Evolutionary conservation across 2,888 invertebrate genomes (phyloP), one percentile per base, ranked within the genome.

Genomic region (Athalia circularis): DNA sequence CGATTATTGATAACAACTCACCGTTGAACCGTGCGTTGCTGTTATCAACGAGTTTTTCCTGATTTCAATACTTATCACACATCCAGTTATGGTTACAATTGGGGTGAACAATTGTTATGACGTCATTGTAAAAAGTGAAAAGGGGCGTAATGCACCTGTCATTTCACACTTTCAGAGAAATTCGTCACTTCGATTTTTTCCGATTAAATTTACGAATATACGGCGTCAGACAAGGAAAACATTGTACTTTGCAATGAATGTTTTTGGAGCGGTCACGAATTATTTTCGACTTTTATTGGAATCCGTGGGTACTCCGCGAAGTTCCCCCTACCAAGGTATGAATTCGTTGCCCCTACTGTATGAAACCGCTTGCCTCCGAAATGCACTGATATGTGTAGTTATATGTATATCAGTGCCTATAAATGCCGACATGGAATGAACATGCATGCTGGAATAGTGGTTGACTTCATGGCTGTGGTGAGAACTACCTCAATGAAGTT

Each of bases 61-160:
- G 75, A 11, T 52, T 47, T 64, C 75, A 50, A 29, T 72, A 61
- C 5, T 59, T 64, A 43, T 75, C 75, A 75, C 75, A 43, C 50
- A 75, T 75, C 50, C 29, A 50, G 9, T 72, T 57, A 7, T 59
- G 72, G 72, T 72, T 72, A 72, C 45, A 72, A 59, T 72, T 72
- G 59, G 57, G 13, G 11, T 47, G 59, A 59, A 72, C 72, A 75
- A 75, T 64, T 29, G 45, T 75, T 75, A 75, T 75, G 75, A 75
- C 75, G 75, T 75, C 75, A 75, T 75, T 75, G 9, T 75, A 0
- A 50, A 75, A 64, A 75, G 29, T 75, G 29, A 75, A 75, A 62
- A 61, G 47, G 75, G 75, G 75, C 75, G 75, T 75, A 59, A 43
- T 62, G 62, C 75, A 64, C 75, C 75, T 75, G 75, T 75, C 75